Conservation (phyloP, 2,113 vertebrate genomes). For the Athene cunicularia region DNA sequence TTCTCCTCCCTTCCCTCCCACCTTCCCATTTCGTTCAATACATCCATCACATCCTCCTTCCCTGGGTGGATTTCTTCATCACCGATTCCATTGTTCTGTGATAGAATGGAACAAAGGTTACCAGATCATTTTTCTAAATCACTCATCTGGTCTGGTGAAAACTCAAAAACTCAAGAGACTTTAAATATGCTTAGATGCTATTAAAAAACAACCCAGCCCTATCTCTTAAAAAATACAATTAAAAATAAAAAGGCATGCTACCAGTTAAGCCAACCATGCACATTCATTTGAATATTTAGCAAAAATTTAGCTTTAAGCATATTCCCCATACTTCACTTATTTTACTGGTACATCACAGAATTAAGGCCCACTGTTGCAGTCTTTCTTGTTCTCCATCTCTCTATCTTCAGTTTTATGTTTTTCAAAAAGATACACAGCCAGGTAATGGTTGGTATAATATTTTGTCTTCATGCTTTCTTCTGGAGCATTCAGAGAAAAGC, state of each 20-base stretch:
- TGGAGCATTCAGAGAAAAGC: not conserved
- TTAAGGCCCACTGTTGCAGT: not conserved
- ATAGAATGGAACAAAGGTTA: not conserved
- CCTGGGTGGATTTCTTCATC: conserved; percentile 3
- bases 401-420: not conserved
- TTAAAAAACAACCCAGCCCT: not conserved
- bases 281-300: not conserved
- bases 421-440: not conserved
- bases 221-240: not conserved
- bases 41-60: not conserved
- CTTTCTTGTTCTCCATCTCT: not conserved
- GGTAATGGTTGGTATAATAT: not conserved
- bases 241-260: not conserved
- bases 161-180: not conserved
- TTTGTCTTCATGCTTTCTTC: not conserved
- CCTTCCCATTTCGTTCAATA: not conserved
- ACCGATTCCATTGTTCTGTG: conserved; percentile 14
- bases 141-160: not conserved
- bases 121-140: not conserved
- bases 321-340: not conserved
- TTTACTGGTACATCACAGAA: not conserved
- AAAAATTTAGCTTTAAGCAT: not conserved
- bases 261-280: not conserved
- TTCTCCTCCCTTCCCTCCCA: not conserved
- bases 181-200: not conserved